phyloP scores from a whole-genome alignment of 2,797 vertebrate species.

The Chromis chromis region DNA sequence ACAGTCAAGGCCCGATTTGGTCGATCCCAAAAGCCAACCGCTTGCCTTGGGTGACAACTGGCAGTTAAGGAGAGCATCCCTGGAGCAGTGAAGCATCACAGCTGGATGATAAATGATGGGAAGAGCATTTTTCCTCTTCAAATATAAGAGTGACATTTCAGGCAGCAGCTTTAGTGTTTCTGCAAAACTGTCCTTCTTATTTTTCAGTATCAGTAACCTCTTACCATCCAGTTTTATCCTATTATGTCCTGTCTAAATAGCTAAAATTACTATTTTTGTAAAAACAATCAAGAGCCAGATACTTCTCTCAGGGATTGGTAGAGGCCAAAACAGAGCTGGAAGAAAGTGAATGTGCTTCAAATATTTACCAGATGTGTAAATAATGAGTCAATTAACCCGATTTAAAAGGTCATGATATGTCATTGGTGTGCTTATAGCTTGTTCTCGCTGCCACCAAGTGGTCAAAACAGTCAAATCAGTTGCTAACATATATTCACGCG shows the following conservation, averaged over 20 bases:
- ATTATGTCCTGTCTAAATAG: neutral
- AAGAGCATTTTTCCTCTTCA: constrained; percentile 1
- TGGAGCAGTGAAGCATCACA: neutral
- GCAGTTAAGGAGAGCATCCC: constrained; percentile 13
- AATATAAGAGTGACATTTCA: neutral
- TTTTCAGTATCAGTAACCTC: neutral
- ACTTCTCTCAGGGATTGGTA: neutral
- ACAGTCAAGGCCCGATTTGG: neutral
- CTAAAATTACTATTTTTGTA: neutral
- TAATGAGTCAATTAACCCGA: too few relatives aligned
- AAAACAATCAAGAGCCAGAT: neutral
- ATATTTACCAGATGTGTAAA: too few relatives aligned
- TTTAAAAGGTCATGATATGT: too few relatives aligned
- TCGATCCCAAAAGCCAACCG: neutral
- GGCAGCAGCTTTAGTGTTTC: neutral
- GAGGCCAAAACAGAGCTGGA: neutral
- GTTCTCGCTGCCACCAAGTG: too few relatives aligned
- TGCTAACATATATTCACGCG: too few relatives aligned
- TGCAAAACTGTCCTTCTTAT: neutral
- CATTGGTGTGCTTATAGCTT: too few relatives aligned
- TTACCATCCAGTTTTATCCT: neutral
- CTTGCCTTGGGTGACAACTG: constrained; percentile 14
- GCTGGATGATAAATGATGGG: constrained; percentile 15
- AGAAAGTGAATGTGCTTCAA: neutral
- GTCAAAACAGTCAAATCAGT: too few relatives aligned